These are phyloP conservation scores for Enteromius argenteus DNA, from an alignment of 2,797 vertebrate species.

Conservation along the genomic window DNA sequence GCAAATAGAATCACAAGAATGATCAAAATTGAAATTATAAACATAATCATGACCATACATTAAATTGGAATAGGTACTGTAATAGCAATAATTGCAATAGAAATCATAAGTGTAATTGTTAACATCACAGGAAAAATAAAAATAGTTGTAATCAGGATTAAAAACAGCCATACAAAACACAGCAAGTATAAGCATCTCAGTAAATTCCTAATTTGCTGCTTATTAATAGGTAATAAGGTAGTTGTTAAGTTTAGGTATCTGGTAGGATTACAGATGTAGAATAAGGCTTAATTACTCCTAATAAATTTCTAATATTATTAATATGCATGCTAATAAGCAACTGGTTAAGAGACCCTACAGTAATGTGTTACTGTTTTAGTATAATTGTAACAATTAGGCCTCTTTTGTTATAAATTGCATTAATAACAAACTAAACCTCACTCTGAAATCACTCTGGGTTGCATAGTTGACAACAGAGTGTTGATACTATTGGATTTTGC, in stretches of 20 bases:
- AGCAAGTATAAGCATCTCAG: not conserved
- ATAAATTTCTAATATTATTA: too few species aligned
- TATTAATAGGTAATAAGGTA: too few species aligned
- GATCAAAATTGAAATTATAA: not conserved
- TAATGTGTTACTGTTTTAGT: not conserved
- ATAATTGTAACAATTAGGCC: not conserved
- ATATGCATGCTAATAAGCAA: too few species aligned
- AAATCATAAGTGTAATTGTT: not conserved
- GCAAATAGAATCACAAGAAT: not conserved
- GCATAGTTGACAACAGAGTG: not conserved
- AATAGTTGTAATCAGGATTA: not conserved
- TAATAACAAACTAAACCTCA: not conserved
- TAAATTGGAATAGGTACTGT: not conserved
- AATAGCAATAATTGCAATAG: not conserved
- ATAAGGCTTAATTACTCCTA: too few species aligned
- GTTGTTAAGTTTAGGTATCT: too few species aligned
- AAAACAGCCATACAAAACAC: not conserved
- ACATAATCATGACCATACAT: not conserved
- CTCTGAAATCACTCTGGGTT: not conserved
- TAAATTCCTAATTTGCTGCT: too few species aligned
- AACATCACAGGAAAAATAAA: not conserved
- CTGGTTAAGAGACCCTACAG: too few species aligned
- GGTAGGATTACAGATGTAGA: too few species aligned
- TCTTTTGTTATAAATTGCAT: not conserved
- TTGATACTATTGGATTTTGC: not conserved